Evolutionary conservation across 2,888 invertebrate genomes (phyloP), one percentile per base, ranked within the genome.

Genomic region (Lasioglossum leucozonium): DNA sequence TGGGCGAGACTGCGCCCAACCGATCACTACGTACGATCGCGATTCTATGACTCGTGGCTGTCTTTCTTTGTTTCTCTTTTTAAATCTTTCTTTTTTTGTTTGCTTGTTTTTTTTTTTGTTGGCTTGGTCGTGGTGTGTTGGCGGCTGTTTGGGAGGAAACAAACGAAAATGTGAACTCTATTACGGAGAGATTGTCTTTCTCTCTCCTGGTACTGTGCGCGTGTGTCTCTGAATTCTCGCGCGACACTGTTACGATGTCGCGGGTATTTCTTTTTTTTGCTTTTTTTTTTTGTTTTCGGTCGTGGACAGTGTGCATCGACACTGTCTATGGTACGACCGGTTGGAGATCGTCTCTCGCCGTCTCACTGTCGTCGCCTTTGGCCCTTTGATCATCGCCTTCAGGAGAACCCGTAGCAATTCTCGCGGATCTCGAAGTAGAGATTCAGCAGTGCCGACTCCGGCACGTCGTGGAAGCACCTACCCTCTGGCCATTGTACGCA

Each of bases 401-500:
- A 95, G 91, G 93, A 93, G 92, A 94, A 94, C 85, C 93, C 94
- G 90, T 93, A 93, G 91, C 93, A 93, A 89, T 93, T 94, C 89
- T 94, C 93, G 87, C 92, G 93, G 88, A 94, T 93, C 92, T 94
- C 93, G 87, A 92, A 93, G 92, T 93, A 94, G 90, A 94, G 93
- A 92, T 93, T 94, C 92, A 93, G 92, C 89, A 94, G 89, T 93
- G 94, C 93, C 93, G 94, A 94, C 90, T 93, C 93, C 58, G 94
- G 93, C 92, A 94, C 94, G 91, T 94, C 93, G 91, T 94, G 93
- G 93, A 94, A 93, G 91, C 93, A 96, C 97, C 97, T 96, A 97
- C 97, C 97, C 96, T 98, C 98, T 92, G 98, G 98, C 98, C 98
- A 98, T 95, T 98, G 98, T 95, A 98, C 98, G 96, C 98, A 98